Conservation (phyloP, 2,888 invertebrate species). For the Melanargia galathea region DNA sequence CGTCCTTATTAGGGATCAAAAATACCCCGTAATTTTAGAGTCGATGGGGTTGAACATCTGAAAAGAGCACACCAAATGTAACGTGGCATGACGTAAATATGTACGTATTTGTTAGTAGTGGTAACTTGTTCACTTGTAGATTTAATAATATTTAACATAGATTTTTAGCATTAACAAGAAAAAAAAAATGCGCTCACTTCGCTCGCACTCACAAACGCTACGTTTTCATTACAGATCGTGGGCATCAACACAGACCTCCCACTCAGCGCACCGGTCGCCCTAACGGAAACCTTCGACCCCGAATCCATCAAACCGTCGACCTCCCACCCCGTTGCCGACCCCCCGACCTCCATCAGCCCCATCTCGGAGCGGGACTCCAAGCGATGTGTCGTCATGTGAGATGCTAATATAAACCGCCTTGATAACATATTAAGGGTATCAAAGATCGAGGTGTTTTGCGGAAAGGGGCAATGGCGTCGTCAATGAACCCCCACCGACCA, state of each 20-base stretch:
- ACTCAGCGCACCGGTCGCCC: slow-evolving; percentile 59
- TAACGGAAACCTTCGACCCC: slow-evolving; percentile 58
- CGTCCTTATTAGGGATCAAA: too few relatives aligned
- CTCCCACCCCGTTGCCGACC: slow-evolving; percentile 19
- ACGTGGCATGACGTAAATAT: too few relatives aligned
- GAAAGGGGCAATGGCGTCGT: not conserved
- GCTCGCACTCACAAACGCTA: not conserved
- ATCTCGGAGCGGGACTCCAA: slow-evolving; percentile 45
- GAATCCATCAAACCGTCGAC: slow-evolving; percentile 57
- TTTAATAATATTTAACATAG: too few relatives aligned
- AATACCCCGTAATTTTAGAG: too few relatives aligned
- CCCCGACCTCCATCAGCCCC: slow-evolving; percentile 15
- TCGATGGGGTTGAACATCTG: too few relatives aligned
- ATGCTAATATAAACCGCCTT: slow-evolving; percentile 1
- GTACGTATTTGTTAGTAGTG: too few relatives aligned
- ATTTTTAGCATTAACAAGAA: not conserved
- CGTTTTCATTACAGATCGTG: slow-evolving; percentile 60
- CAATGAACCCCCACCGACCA: too few relatives aligned
- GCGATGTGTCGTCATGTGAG: slow-evolving; percentile 59
- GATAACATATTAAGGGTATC: not conserved
- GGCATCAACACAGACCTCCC: slow-evolving; percentile 76
- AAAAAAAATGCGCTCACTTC: not conserved
- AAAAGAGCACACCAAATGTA: too few relatives aligned
- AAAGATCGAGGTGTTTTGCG: not conserved
- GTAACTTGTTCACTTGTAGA: too few relatives aligned